Conservation (phyloP, 1,140 invertebrate genomes). For the Lasioglossum baleicum region DNA sequence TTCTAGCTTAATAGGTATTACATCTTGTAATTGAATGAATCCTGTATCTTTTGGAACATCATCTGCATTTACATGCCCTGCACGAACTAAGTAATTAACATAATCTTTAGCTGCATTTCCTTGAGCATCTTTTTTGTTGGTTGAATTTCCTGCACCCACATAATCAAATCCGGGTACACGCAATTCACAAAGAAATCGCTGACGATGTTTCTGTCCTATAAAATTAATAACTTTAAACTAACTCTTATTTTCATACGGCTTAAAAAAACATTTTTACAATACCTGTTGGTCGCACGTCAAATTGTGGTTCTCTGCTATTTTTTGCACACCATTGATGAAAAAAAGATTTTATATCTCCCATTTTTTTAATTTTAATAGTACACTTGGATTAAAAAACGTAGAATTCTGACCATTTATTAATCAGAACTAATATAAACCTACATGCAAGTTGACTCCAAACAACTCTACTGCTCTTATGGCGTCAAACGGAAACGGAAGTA, state of each 20-base stretch:
- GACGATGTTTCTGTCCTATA: slow-evolving; percentile 91
- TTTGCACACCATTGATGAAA: slow-evolving; percentile 94
- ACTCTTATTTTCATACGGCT: too few species aligned
- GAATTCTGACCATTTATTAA: too few species aligned
- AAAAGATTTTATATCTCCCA: slow-evolving; percentile 90
- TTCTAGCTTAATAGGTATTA: neutral
- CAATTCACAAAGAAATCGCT: slow-evolving; percentile 95
- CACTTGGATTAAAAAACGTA: neutral
- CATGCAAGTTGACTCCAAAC: too few species aligned
- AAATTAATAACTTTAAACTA: too few species aligned
- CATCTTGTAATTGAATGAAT: slow-evolving; percentile 22
- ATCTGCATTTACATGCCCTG: slow-evolving; percentile 82
- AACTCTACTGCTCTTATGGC: too few species aligned
- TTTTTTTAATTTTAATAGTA: slow-evolving; percentile 50
- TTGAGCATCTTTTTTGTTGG: slow-evolving; percentile 96
- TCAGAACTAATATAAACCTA: too few species aligned
- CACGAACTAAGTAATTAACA: slow-evolving; percentile 91
- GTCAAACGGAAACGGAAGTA: too few species aligned
- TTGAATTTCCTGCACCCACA: slow-evolving; percentile 95
- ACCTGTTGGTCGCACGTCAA: slow-evolving; percentile 91
- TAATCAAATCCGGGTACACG: slow-evolving; percentile 89
- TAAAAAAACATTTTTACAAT: too few species aligned
- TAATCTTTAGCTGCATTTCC: slow-evolving; percentile 96
- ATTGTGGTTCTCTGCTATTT: slow-evolving; percentile 87
- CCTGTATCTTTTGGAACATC: slow-evolving; percentile 85